Conservation (phyloP, 1,140 invertebrate species). For the Lepidurus packardi region DNA sequence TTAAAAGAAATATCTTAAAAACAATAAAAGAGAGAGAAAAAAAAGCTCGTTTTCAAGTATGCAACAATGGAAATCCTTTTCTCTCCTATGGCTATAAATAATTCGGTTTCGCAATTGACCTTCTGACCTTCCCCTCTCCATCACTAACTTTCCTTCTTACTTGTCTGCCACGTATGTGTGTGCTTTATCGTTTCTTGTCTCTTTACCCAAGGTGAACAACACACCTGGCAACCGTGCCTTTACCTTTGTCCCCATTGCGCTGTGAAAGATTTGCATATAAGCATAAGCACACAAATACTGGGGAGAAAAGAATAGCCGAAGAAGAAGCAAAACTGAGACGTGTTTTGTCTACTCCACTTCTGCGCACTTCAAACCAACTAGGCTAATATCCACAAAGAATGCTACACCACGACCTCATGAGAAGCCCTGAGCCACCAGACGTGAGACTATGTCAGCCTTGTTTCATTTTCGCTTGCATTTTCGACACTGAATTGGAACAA, state of each 20-base stretch:
- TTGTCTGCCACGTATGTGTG: neutral
- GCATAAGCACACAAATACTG: neutral
- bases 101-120: slow-evolving; percentile 7
- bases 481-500: too few relatives aligned
- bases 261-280: neutral
- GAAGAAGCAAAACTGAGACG: neutral
- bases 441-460: too few relatives aligned
- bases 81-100: slow-evolving; percentile 1
- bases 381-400: too few relatives aligned
- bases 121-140: neutral
- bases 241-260: neutral
- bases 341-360: too few relatives aligned
- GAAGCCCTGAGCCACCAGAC: too few relatives aligned
- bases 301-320: neutral
- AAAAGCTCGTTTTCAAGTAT: neutral
- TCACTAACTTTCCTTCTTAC: neutral
- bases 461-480: too few relatives aligned
- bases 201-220: neutral
- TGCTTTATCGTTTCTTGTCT: slow-evolving; percentile 4
- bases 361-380: too few relatives aligned
- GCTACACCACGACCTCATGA: too few relatives aligned
- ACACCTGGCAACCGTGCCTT: neutral
- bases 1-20: neutral
- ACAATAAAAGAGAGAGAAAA: neutral
- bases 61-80: neutral